These are phyloP conservation scores for Cynoglossus semilaevis DNA, from an alignment of 2,113 vertebrate species.

Conservation along the genomic window DNA sequence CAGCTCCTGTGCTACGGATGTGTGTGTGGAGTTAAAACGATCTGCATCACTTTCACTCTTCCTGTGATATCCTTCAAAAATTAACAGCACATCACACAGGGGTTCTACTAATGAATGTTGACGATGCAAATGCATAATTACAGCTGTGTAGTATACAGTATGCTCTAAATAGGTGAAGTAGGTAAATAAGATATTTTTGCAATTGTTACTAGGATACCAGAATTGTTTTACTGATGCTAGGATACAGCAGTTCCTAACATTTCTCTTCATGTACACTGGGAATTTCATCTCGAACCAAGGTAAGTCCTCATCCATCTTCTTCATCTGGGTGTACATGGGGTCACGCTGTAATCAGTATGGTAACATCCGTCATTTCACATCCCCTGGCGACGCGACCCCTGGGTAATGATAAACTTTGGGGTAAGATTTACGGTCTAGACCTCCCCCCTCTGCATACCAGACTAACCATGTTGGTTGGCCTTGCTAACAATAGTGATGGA, in stretches of 20 bases:
- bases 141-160: background rate
- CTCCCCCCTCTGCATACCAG: slow-evolving; percentile 7
- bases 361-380: slow-evolving; percentile 47
- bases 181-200: slow-evolving; percentile 12
- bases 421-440: slow-evolving; percentile 40
- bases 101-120: slow-evolving; percentile 33
- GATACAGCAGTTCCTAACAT: background rate
- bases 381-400: slow-evolving; percentile 29
- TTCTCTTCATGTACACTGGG: background rate
- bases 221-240: no score
- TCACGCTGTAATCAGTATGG: slow-evolving; percentile 38
- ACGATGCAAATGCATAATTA: slow-evolving; percentile 20
- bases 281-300: slow-evolving; percentile 20
- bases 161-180: slow-evolving; percentile 28
- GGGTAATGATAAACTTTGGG: slow-evolving; percentile 49
- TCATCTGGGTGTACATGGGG: slow-evolving; percentile 18
- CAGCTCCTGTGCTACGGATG: slow-evolving; percentile 18
- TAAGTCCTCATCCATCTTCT: slow-evolving; percentile 18
- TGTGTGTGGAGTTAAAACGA: slow-evolving; percentile 41
- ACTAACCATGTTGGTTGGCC: slow-evolving; percentile 22
- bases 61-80: slow-evolving; percentile 48
- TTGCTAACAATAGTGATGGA: slow-evolving; percentile 50
- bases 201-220: slow-evolving; percentile 3
- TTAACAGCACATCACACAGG: slow-evolving; percentile 13
- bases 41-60: slow-evolving; percentile 48